phyloP scores from a whole-genome alignment of 2,888 invertebrate genomes.

The Smittia aterrima region DNA sequence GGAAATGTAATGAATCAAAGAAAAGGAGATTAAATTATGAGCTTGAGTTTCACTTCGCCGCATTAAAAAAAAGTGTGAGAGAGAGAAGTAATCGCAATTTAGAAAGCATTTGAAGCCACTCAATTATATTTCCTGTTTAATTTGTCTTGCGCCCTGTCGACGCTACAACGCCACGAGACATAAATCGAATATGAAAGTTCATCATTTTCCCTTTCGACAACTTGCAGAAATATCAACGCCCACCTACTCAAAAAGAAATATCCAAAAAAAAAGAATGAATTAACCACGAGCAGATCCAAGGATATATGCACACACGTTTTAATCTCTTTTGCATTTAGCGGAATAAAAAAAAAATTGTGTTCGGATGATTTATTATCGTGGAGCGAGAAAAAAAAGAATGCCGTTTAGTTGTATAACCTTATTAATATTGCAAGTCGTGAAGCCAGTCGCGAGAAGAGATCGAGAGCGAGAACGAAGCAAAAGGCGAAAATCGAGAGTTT shows the following conservation, averaged over 20 bases:
- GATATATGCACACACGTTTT: not conserved
- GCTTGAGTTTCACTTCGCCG: not conserved
- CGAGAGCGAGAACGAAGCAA: not conserved
- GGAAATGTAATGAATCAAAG: not conserved
- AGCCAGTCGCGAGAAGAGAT: not conserved
- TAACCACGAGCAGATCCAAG: not conserved
- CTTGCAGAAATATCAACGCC: slow-evolving; percentile 15
- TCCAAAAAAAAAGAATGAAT: not conserved
- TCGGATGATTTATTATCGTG: slow-evolving; percentile 38
- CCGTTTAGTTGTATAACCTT: slow-evolving; percentile 30
- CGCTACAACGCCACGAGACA: not conserved
- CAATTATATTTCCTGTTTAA: slow-evolving; percentile 20
- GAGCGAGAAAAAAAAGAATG: slow-evolving; percentile 25
- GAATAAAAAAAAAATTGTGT: slow-evolving; percentile 19
- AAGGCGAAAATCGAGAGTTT: slow-evolving; percentile 17
- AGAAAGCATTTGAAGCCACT: not conserved
- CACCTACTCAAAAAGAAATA: slow-evolving; percentile 27
- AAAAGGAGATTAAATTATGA: not conserved
- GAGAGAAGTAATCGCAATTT: not conserved
- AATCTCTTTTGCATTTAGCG: not conserved
- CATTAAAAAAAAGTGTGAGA: not conserved
- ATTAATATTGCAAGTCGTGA: slow-evolving; percentile 22
- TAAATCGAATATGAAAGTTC: slow-evolving; percentile 15
- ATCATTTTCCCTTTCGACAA: slow-evolving; percentile 35
- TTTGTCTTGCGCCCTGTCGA: not conserved